These are phyloP conservation scores for Heterohyrax brucei DNA, from an alignment of 2,797 vertebrate species.

Conservation along the genomic window DNA sequence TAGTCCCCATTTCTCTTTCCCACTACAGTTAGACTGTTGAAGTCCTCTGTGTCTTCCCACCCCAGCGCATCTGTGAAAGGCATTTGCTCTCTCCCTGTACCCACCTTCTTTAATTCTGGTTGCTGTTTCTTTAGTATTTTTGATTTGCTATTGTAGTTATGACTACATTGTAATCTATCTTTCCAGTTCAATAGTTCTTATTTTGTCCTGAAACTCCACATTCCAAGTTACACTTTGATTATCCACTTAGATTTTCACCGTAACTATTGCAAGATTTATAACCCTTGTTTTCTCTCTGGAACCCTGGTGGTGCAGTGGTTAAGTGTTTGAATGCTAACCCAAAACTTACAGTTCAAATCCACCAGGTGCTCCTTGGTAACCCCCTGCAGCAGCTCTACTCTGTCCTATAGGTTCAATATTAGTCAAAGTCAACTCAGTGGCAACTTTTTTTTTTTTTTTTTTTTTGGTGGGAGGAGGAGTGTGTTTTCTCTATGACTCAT, in stretches of 20 bases:
- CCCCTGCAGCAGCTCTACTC: too few relatives aligned
- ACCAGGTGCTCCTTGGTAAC: too few relatives aligned
- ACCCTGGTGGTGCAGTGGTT: too few relatives aligned
- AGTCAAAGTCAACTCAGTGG: too few relatives aligned
- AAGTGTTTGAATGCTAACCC: too few relatives aligned
- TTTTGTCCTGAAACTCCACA: background rate
- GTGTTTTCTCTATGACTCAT: background rate
- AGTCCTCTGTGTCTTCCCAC: background rate
- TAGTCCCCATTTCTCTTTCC: background rate
- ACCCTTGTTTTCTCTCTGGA: background rate
- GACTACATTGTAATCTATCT: background rate
- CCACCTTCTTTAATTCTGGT: background rate
- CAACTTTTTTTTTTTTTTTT: too few relatives aligned
- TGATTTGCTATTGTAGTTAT: background rate
- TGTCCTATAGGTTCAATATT: too few relatives aligned
- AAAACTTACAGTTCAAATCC: too few relatives aligned
- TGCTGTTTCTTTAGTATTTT: background rate
- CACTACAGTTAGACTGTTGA: background rate
- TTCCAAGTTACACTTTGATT: background rate
- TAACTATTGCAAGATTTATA: background rate
- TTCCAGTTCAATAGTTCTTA: background rate
- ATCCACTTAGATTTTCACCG: constrained; percentile 4
- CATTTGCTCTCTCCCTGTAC: background rate
- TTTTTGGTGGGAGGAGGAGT: too few relatives aligned
- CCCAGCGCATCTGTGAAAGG: background rate